These are phyloP conservation scores for Clepsis dumicolana DNA, from an alignment of 2,888 invertebrate species.

Conservation along the genomic window DNA sequence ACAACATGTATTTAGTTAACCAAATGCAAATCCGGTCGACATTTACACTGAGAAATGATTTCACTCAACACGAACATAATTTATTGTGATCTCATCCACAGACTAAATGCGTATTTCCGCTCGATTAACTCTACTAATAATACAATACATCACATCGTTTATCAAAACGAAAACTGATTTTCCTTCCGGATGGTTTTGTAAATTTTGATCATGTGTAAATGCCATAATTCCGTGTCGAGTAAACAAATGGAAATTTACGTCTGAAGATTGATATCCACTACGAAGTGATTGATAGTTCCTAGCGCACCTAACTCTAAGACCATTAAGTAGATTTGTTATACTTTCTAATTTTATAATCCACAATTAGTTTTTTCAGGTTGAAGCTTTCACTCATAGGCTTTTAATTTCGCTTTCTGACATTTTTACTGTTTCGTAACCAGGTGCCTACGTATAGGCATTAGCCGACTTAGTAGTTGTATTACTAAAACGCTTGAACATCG, in stretches of 20 bases:
- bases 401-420: constrained; percentile 51
- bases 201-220: constrained; percentile 13
- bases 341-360: constrained; percentile 68
- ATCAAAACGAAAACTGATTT: constrained; percentile 22
- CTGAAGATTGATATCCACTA: constrained; percentile 47
- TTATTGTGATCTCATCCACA: constrained; percentile 29
- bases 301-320: constrained; percentile 56
- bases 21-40: constrained; percentile 7
- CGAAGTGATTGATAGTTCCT: constrained; percentile 62
- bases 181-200: background rate
- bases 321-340: constrained; percentile 66
- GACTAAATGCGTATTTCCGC: constrained; percentile 30
- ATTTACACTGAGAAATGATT: constrained; percentile 24
- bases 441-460: constrained; percentile 6
- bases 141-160: constrained; percentile 25
- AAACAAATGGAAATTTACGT: constrained; percentile 13
- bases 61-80: constrained; percentile 11
- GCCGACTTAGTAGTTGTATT: background rate
- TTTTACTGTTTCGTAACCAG: constrained; percentile 24
- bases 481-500: background rate
- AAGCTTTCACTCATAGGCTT: constrained; percentile 72
- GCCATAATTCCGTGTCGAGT: background rate
- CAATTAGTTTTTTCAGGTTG: constrained; percentile 64
- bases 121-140: constrained; percentile 25
- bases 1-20: constrained; percentile 8